A percentile compares a stretch with the other conserved stretches of the same genome.
Evolutionary conservation across 1,140 invertebrate species (phyloP).

Genomic region (Drosophila setifemur): DNA sequence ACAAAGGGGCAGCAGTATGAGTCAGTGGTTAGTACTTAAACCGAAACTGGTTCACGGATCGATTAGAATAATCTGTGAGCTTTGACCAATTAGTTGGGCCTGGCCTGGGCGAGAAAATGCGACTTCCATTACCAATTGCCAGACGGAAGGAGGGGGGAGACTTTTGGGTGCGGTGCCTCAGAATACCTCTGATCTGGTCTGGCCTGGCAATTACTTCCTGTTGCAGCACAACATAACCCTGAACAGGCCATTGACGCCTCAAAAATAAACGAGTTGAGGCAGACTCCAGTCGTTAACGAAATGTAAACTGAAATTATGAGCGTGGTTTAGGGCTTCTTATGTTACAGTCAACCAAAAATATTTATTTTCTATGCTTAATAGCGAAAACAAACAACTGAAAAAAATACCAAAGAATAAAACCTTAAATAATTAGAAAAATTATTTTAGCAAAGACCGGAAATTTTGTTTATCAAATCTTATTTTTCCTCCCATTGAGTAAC

Average conservation of each 20-base stretch:
- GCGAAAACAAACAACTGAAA: no score
- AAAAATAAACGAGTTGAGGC: constrained; percentile 9
- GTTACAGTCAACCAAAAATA: neutral
- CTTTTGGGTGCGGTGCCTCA: constrained; percentile 22
- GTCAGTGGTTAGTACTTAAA: constrained; percentile 38
- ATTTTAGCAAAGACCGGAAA: no score
- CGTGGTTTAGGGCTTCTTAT: constrained; percentile 16
- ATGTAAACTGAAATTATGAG: constrained; percentile 8
- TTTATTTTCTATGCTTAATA: neutral
- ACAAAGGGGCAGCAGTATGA: constrained; percentile 29
- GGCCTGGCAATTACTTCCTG: constrained; percentile 60
- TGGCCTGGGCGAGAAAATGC: constrained; percentile 24
- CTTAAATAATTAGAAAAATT: no score
- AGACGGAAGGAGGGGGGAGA: neutral
- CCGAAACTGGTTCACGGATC: constrained; percentile 69
- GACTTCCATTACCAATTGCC: constrained; percentile 38
- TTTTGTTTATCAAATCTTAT: no score
- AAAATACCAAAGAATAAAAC: no score
- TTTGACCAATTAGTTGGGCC: constrained; percentile 41
- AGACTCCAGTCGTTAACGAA: constrained; percentile 1
- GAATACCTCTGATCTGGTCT: constrained; percentile 4
- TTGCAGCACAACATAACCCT: constrained; percentile 65
- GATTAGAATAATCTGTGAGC: constrained; percentile 62
- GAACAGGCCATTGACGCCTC: constrained; percentile 54
- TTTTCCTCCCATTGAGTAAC: no score